Base-by-base conservation (phyloP, 1,140 invertebrate species). In the Zaprionus taronus region DNA sequence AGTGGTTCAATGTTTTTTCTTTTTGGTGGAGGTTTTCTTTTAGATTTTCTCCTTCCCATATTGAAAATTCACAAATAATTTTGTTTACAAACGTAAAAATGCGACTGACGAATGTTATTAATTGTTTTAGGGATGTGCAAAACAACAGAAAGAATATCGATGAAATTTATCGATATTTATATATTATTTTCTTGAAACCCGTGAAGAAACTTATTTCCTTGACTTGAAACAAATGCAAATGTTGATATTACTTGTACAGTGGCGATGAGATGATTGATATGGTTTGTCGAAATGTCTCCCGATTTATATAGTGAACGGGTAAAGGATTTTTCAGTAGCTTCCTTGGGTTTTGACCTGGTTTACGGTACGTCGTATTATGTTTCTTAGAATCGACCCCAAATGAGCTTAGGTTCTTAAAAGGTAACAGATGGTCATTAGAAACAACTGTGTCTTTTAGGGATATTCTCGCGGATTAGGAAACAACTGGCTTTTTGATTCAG, bases 31-130 rank as follows among this genome's bases (percentile, higher is more conserved):
- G 99, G 98, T 94, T 99, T 99, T 89, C 98, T 95, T 94, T 99
- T 99, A 81, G 98, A 99, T 94, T 99, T 99, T 56, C 98, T 95
- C 77, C 98, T 96, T 81, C 98, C 99, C 99, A 99, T 99, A 5
- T 34, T 76, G 22, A 17, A 22, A 34, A 7, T 5, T 56, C n/a
- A 15, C 24, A n/a, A 56, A 9, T 11, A 56, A 56, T 28, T n/a
- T 5, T 22, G 17, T 51, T 51, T 51, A 61, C 9, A 61, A 61
- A 9, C 38, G 38, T 17, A 61, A 60, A 44, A 24, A 51, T 12
- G 20, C 20, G 47, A 51, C 41, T 47, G n/a, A 0, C 31, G 9
- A 17, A 17, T 47, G n/a, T 47, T 17, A 7, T 51, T 12, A 51
- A 5, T 24, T 14, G 5, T 22, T 12, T 4, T 24, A 24, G 57